Evolutionary conservation across 2,113 vertebrate species (phyloP), one percentile per base, ranked within the genome.

Genomic region (Felis chaus): DNA sequence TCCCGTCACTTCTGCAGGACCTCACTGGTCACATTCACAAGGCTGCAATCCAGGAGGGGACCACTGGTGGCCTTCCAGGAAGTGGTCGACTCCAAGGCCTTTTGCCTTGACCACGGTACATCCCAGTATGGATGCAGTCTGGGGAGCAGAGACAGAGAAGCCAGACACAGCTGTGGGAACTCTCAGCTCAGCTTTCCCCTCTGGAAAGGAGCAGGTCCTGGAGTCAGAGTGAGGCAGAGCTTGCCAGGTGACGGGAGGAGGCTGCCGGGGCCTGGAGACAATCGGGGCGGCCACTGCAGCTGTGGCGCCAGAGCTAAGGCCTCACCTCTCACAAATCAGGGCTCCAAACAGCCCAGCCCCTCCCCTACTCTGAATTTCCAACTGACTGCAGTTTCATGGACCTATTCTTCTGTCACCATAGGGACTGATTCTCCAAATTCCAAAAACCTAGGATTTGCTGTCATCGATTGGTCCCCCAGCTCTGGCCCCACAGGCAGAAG

Each of bases 351-450:
- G 33, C 13, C 55, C 76, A 41, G 31, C 11, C 95, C 29, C 9
- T 5, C 2, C 48, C 36, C 81, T 29, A 27, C 27, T 14, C 55
- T 14, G 98, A 98, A 99, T 99, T 99, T 99, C 99, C 99, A 99
- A 99, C 98, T 99, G 99, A 99, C 99, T 99, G 99, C 99, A 99
- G 99, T 99, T 99, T 99, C 99, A 99, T 99, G 99, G 99, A 98
- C 98, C 98, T 97, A 98, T 61, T 61, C 98, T 98, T 98, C 98
- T 98, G 99, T 99, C 98, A 85, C 99, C 98, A 98, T 98, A 98
- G 99, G 95, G 98, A 99, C 99, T 97, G 93, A 99, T 98, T 99
- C 99, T 99, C 99, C 99, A 99, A 99, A 99, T 99, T 99, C 99
- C 99, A 99, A 98, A 99, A 99, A 99, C 97, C 99, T 98, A 98